These are phyloP conservation scores for Hypomecis atomaria DNA, from an alignment of 2,888 invertebrate species.

Conservation along the genomic window DNA sequence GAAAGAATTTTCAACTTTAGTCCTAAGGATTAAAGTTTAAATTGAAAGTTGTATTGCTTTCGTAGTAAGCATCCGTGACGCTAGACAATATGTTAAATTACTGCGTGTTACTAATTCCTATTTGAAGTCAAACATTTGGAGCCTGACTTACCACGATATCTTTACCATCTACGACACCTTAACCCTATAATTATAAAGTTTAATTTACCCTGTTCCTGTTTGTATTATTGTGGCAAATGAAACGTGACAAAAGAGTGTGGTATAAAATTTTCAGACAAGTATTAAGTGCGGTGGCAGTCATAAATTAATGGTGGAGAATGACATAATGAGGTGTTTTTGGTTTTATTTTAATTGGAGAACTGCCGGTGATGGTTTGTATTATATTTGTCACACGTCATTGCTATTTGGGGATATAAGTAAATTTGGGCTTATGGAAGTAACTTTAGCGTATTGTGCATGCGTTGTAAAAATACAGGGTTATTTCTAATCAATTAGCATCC, in stretches of 20 bases:
- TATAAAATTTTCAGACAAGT: slow-evolving; percentile 70
- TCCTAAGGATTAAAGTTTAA: background rate
- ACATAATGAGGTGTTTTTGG: slow-evolving; percentile 68
- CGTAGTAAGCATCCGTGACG: slow-evolving; percentile 51
- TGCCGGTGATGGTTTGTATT: slow-evolving; percentile 18
- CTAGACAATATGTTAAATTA: slow-evolving; percentile 58
- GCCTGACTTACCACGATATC: slow-evolving; percentile 39
- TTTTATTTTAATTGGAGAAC: slow-evolving; percentile 44
- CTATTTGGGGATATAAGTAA: slow-evolving; percentile 26
- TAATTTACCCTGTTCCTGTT: background rate
- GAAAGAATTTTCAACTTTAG: slow-evolving; percentile 30
- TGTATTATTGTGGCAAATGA: slow-evolving; percentile 5
- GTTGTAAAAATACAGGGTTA: too few species aligned
- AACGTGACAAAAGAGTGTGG: slow-evolving; percentile 60
- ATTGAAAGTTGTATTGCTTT: slow-evolving; percentile 21
- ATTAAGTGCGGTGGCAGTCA: slow-evolving; percentile 62
- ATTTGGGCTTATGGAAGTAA: background rate
- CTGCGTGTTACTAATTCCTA: slow-evolving; percentile 66
- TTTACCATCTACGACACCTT: slow-evolving; percentile 13
- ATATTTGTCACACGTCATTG: slow-evolving; percentile 37
- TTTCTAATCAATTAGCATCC: too few species aligned
- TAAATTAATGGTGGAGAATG: slow-evolving; percentile 74
- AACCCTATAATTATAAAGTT: slow-evolving; percentile 24
- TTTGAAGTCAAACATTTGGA: slow-evolving; percentile 70
- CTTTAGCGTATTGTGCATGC: too few species aligned